Evolutionary conservation across 2,888 invertebrate genomes (phyloP).

Genomic region (Caenorhabditis doughertyi): DNA sequence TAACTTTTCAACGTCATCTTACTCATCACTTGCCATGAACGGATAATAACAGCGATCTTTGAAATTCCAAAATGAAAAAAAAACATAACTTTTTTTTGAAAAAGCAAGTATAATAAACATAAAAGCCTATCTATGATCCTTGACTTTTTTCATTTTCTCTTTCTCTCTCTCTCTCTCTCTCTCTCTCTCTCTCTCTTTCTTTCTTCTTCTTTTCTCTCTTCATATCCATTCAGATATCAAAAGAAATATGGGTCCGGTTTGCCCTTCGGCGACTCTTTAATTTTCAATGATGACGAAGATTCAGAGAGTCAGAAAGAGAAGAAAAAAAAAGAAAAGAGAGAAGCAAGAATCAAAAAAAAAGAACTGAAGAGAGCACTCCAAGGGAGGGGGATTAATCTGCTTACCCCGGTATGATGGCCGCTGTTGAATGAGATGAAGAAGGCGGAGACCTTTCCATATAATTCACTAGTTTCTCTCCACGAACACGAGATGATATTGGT

Average conservation of each 20-base stretch:
- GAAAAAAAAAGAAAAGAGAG: constrained; percentile 24
- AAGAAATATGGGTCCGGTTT: no score
- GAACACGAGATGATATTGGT: constrained; percentile 64
- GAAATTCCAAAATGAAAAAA: not conserved
- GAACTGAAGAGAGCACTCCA: constrained; percentile 34
- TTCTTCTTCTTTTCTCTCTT: no score
- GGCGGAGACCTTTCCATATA: constrained; percentile 64
- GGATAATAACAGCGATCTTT: not conserved
- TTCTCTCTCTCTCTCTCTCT: not conserved
- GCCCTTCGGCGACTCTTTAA: constrained; percentile 58
- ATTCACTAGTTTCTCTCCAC: constrained; percentile 63
- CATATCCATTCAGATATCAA: not conserved
- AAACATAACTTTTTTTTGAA: no score
- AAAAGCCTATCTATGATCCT: not conserved
- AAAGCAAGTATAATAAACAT: not conserved
- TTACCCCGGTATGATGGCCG: constrained; percentile 61
- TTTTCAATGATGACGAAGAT: constrained; percentile 52
- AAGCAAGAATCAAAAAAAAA: constrained; percentile 4
- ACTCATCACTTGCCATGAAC: no score
- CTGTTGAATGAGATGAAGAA: constrained; percentile 21
- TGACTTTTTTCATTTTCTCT: not conserved
- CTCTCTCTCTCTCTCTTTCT: no score
- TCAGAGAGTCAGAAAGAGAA: not conserved
- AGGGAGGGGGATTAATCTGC: constrained; percentile 56
- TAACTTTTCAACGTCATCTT: no score